Base-by-base conservation (phyloP, 2,888 invertebrate genomes). In the Tachystola acroxantha region DNA sequence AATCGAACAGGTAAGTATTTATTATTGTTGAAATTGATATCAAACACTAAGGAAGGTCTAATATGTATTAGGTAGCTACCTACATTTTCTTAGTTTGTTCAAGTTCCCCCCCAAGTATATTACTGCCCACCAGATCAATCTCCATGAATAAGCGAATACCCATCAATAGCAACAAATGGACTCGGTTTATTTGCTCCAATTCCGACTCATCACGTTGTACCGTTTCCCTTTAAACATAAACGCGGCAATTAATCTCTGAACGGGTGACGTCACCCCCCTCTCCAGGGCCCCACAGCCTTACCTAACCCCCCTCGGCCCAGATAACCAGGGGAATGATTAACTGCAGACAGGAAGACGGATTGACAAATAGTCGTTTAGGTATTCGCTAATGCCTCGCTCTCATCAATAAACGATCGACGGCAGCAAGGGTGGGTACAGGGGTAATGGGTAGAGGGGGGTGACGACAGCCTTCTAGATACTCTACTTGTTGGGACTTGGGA, bases 311-410 rank as follows among this genome's bases (percentile, higher is more conserved):
- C 57, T 44, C 40, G 41, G 49, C 60, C 63, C 65, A 68, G 71
- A 76, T 76, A 76, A 74, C 70, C 68, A 52, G 69, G 65, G 66
- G 75, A 73, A 82, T 85, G 85, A 85, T 85, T 86, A 82, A 84
- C 76, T 74, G 73, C 69, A 80, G 81, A 74, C 82, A 74, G 82
- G 76, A 80, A 86, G 85, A 81, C 78, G 75, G 80, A 82, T 81
- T 82, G 84, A 85, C 85, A 82, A 85, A 85, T 85, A 85, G 82
- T 79, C 81, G 73, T 75, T 85, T 77, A 73, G 82, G 85, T 77
- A 85, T 85, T 81, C 71, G 81, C 82, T 84, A 84, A 85, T 84
- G 84, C 65, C 55, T 57, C 64, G 53, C 60, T 65, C 76, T 79
- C 84, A 80, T 80, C 79, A 82, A 82, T 82, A 78, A 76, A 77